Evolutionary conservation across 1,140 invertebrate species (phyloP).

Genomic region (Drosophila nannoptera): DNA sequence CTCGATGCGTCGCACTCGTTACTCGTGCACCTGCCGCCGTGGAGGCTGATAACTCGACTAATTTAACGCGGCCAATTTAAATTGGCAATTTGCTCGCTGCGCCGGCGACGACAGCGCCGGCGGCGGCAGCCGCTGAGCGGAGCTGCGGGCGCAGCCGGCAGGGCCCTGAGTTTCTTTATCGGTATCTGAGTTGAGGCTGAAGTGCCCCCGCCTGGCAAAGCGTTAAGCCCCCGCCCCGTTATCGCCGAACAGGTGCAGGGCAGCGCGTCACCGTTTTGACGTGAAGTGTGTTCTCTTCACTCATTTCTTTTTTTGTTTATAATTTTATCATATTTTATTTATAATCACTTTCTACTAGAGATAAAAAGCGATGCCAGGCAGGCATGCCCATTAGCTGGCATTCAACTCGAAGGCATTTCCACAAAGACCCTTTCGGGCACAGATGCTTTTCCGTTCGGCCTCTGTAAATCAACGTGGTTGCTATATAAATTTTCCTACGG

Average conservation of each 20-base stretch:
- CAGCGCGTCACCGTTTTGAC: slow-evolving; percentile 61
- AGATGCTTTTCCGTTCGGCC: too few relatives aligned
- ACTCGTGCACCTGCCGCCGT: slow-evolving; percentile 61
- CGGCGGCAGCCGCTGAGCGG: slow-evolving; percentile 26
- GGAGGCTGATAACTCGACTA: slow-evolving; percentile 79
- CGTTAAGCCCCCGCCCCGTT: slow-evolving; percentile 24
- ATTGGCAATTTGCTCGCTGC: slow-evolving; percentile 75
- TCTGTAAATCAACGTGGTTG: too few relatives aligned
- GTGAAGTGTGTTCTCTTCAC: slow-evolving; percentile 5
- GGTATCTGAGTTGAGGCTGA: slow-evolving; percentile 62
- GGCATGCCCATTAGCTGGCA: too few relatives aligned
- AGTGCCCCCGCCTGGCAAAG: slow-evolving; percentile 55
- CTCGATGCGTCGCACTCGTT: slow-evolving; percentile 44
- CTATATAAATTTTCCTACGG: too few relatives aligned
- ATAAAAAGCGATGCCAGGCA: neutral
- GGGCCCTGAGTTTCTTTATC: slow-evolving; percentile 53
- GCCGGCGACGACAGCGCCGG: slow-evolving; percentile 10
- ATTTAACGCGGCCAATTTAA: slow-evolving; percentile 79
- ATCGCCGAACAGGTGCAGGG: slow-evolving; percentile 58
- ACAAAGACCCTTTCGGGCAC: too few relatives aligned
- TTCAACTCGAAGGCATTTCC: too few relatives aligned
- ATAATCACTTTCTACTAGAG: neutral
- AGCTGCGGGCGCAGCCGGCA: slow-evolving; percentile 2
- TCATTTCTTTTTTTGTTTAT: slow-evolving; percentile 9
- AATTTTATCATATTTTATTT: neutral